These are phyloP conservation scores for Catalaphyllia jardinei DNA, from an alignment of 64 coral and sea anemone species.

Conservation along the genomic window DNA sequence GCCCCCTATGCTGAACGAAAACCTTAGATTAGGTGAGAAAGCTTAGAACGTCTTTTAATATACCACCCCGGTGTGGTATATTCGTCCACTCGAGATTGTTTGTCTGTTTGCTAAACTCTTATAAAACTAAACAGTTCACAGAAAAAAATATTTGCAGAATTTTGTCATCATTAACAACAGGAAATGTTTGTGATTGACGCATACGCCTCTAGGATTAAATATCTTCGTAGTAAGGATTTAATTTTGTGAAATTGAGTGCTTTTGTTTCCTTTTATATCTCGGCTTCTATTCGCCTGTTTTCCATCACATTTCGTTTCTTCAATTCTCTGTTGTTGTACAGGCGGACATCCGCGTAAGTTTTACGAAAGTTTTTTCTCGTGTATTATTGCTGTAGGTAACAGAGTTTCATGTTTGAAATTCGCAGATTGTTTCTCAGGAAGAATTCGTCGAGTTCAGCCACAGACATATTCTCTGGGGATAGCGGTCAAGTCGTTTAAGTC, in stretches of 20 bases:
- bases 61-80: neutral
- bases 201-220: slow-evolving; percentile 26
- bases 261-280: neutral
- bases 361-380: neutral
- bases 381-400: neutral
- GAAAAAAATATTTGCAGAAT: slow-evolving; percentile 2
- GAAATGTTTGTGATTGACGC: slow-evolving; percentile 21
- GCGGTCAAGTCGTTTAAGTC: neutral
- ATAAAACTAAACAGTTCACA: neutral
- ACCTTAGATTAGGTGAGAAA: neutral
- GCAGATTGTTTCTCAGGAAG: neutral
- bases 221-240: slow-evolving; percentile 3
- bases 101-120: neutral
- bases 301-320: neutral
- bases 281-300: neutral
- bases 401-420: neutral
- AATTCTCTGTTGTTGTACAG: neutral
- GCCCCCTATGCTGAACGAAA: neutral
- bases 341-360: neutral
- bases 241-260: neutral
- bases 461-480: neutral
- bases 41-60: neutral
- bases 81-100: neutral
- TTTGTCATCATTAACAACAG: slow-evolving; percentile 15
- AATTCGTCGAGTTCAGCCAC: neutral